Conservation (phyloP, 2,113 vertebrate genomes). For the Brachypteracias leptosomus region DNA sequence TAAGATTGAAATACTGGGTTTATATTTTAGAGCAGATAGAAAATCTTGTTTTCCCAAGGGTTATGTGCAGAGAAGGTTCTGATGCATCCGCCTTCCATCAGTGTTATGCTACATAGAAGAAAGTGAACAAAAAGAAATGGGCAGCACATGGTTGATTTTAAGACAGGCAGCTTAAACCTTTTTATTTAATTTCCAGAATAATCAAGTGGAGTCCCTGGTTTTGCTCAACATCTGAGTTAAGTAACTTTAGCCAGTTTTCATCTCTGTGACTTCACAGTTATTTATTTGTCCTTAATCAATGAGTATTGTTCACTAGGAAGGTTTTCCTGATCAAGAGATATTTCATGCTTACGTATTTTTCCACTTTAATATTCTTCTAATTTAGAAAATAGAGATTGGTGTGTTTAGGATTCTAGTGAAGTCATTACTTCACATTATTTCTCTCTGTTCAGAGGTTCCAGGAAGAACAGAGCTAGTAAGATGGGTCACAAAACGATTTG, state of each 20-base stretch:
- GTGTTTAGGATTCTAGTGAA: not conserved
- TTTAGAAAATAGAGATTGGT: not conserved
- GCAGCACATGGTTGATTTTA: rapidly evolving
- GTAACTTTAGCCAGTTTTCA: not conserved
- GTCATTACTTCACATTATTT: not conserved
- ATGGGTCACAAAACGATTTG: not conserved
- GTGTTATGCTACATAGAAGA: rapidly evolving
- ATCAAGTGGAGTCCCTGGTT: not conserved
- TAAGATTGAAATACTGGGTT: not conserved
- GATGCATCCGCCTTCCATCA: not conserved
- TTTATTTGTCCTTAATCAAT: not conserved
- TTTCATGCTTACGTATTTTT: not conserved
- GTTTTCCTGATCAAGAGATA: not conserved
- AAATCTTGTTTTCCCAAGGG: not conserved
- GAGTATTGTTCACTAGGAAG: not conserved
- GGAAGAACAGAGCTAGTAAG: not conserved
- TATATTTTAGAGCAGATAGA: not conserved
- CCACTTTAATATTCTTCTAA: not conserved
- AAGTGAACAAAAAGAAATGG: not conserved
- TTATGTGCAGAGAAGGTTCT: not conserved
- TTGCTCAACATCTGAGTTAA: not conserved
- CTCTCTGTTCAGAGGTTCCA: not conserved
- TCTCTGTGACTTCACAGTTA: not conserved
- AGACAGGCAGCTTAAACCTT: not conserved
- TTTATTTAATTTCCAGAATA: not conserved